phyloP scores from a whole-genome alignment of 2,797 vertebrate species.

The Oophaga sylvatica region DNA sequence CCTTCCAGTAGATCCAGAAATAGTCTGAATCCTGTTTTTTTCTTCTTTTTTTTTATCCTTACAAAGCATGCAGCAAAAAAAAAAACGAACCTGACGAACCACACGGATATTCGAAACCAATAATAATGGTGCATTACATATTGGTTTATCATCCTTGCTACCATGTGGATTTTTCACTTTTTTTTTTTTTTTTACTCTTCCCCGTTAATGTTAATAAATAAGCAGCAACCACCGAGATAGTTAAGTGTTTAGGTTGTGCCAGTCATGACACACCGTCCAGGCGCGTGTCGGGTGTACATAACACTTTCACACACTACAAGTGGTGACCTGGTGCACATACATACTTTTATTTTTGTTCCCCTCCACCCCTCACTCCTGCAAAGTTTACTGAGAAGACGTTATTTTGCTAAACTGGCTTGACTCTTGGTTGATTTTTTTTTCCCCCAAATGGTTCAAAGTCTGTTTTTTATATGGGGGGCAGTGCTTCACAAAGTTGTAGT shows the following conservation, averaged over 20 bases:
- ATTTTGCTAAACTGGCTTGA: not conserved
- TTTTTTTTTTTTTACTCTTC: no score
- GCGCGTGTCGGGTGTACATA: not conserved
- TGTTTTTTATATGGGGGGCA: not conserved
- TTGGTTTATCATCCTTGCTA: not conserved
- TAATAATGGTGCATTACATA: conserved; percentile 9
- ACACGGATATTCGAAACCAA: not conserved
- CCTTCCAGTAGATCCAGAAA: conserved; percentile 43
- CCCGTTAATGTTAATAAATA: not conserved
- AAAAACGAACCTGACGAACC: not conserved
- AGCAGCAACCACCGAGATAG: not conserved
- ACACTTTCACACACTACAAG: not conserved
- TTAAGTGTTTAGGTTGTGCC: not conserved
- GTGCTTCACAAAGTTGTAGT: not conserved
- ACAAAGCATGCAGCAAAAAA: conserved; percentile 6
- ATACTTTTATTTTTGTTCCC: not conserved
- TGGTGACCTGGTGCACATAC: conserved; percentile 1
- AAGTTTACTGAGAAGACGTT: not conserved
- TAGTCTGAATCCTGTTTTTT: not conserved
- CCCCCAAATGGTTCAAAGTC: not conserved
- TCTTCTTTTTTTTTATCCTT: not conserved
- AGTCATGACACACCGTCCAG: not conserved
- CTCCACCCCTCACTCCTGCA: no score
- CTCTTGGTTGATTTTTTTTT: not conserved
- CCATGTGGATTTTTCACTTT: not conserved